Conservation (phyloP, 2,888 invertebrate genomes). For the Lepidocyrtoides sp. region DNA sequence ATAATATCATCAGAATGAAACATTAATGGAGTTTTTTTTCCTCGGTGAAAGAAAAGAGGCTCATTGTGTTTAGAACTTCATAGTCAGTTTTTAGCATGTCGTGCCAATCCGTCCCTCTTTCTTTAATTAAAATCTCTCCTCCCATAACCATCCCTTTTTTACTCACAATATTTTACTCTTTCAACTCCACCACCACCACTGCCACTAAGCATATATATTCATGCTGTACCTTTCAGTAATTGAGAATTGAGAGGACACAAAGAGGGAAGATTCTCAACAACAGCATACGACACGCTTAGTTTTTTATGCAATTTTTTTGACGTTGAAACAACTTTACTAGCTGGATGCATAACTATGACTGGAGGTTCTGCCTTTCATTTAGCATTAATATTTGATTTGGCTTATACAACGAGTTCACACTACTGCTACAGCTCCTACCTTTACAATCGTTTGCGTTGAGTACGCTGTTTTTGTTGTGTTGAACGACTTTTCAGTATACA, state of each 20-base stretch:
- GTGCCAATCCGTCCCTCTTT: slow-evolving; percentile 60
- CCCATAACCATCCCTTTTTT: slow-evolving; percentile 61
- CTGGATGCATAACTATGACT: background rate
- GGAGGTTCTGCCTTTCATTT: slow-evolving; percentile 25
- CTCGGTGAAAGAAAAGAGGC: background rate
- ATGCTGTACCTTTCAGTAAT: background rate
- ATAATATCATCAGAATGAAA: slow-evolving; percentile 16
- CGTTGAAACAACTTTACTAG: slow-evolving; percentile 18
- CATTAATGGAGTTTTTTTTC: slow-evolving; percentile 12
- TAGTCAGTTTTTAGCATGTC: slow-evolving; percentile 10
- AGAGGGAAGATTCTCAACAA: background rate
- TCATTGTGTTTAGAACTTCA: background rate
- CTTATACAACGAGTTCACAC: slow-evolving; percentile 6
- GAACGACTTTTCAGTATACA: slow-evolving; percentile 55
- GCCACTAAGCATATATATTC: too few relatives aligned
- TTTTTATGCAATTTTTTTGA: background rate
- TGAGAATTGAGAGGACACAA: slow-evolving; percentile 12
- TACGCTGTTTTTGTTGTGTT: slow-evolving; percentile 15
- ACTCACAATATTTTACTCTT: slow-evolving; percentile 8
- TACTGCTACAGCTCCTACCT: background rate
- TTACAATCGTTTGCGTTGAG: background rate
- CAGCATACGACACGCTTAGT: slow-evolving; percentile 7
- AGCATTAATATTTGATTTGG: slow-evolving; percentile 68
- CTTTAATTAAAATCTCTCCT: slow-evolving; percentile 75
- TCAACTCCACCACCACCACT: too few relatives aligned